phyloP scores from a whole-genome alignment of 2,113 vertebrate species.

The Ceuthmochares aereus region DNA sequence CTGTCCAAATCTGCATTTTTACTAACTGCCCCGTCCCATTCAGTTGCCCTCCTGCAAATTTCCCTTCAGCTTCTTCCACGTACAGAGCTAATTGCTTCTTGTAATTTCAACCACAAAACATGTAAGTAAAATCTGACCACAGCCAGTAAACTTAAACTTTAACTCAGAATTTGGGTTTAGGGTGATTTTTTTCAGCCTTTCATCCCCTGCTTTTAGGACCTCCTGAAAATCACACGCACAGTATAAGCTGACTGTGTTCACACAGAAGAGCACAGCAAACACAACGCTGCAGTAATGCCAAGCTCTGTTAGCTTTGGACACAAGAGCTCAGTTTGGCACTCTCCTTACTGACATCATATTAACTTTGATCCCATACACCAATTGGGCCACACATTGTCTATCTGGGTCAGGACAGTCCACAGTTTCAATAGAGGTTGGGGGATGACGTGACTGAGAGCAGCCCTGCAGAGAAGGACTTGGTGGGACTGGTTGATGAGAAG shows the following conservation, averaged over 20 bases:
- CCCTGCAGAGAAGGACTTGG: no score
- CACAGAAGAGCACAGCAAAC: neutral
- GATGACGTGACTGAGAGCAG: no score
- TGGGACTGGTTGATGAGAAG: no score
- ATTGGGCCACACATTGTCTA: neutral
- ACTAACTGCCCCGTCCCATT: neutral
- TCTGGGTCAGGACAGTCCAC: no score
- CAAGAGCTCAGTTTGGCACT: neutral
- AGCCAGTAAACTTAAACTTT: neutral
- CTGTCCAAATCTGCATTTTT: neutral
- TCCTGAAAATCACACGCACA: slow-evolving; percentile 14
- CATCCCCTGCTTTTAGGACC: neutral
- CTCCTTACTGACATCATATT: neutral
- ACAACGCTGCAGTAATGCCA: neutral
- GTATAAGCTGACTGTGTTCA: neutral
- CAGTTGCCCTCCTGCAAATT: neutral
- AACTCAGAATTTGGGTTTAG: neutral
- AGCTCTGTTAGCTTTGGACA: neutral
- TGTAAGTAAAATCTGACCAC: neutral
- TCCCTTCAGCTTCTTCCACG: neutral
- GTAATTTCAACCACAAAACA: neutral
- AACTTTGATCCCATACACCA: neutral
- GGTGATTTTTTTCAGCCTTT: neutral
- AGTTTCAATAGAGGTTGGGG: no score
- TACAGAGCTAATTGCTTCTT: neutral